Conservation (phyloP, 2,888 invertebrate species). For the Dolichomitus sp. region DNA sequence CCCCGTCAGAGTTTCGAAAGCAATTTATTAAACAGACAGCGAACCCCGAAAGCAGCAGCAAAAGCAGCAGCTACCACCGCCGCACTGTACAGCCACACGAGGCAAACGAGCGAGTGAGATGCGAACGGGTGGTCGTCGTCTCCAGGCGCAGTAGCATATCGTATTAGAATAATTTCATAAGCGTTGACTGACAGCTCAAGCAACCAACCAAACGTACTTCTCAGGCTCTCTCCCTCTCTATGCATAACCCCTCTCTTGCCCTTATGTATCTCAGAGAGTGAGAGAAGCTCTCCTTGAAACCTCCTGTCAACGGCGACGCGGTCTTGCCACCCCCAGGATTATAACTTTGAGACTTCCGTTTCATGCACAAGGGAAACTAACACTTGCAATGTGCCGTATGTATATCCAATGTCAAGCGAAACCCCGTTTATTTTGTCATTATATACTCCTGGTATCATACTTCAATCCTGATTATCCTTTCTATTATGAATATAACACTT, state of each 20-base stretch:
- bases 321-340: slow-evolving; percentile 54
- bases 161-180: slow-evolving; percentile 74
- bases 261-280: background rate
- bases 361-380: slow-evolving; percentile 36
- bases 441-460: slow-evolving; percentile 1
- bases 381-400: slow-evolving; percentile 44
- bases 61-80: background rate
- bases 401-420: slow-evolving; percentile 31
- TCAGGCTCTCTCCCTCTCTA: slow-evolving; percentile 9
- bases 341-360: slow-evolving; percentile 61
- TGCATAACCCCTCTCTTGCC: slow-evolving; percentile 1
- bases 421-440: slow-evolving; percentile 10
- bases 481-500: background rate
- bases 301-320: slow-evolving; percentile 45
- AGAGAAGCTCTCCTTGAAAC: slow-evolving; percentile 19
- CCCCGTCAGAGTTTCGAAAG: slow-evolving; percentile 62
- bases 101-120: slow-evolving; percentile 20
- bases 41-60: slow-evolving; percentile 49
- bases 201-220: slow-evolving; percentile 47
- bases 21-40: slow-evolving; percentile 70
- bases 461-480: background rate
- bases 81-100: background rate
- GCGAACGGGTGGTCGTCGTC: slow-evolving; percentile 46
- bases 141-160: slow-evolving; percentile 65
- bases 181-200: slow-evolving; percentile 69